phyloP scores from a whole-genome alignment of 2,888 invertebrate species.

The Deilephila porcellus region DNA sequence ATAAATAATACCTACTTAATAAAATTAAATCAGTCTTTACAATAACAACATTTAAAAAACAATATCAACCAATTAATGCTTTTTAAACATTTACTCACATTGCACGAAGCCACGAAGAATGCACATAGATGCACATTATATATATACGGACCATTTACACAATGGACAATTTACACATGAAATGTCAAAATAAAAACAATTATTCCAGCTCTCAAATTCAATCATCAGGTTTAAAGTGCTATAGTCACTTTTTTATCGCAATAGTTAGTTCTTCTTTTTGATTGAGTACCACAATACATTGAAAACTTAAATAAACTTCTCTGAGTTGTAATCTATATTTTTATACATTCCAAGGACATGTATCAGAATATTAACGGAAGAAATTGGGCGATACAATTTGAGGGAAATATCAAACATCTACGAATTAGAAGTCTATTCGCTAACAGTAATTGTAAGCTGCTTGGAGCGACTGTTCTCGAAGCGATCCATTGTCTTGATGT shows the following conservation, averaged over 20 bases:
- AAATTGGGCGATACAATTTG: no score
- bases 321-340: background rate
- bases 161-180: background rate
- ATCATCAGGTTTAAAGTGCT: background rate
- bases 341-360: no score
- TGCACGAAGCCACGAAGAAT: background rate
- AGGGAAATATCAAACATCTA: background rate
- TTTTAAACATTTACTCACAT: background rate
- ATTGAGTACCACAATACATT: background rate
- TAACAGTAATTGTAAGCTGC: constrained; percentile 92
- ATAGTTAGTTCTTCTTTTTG: background rate
- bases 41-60: background rate
- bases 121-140: no score
- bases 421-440: constrained; percentile 80
- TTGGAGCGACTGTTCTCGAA: constrained; percentile 98
- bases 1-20: constrained; percentile 1
- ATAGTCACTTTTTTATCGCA: no score
- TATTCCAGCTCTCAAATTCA: background rate
- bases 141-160: background rate
- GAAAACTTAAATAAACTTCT: background rate
- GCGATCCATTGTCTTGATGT: constrained; percentile 97
- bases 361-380: background rate
- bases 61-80: background rate
- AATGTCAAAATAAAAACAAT: background rate
- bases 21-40: constrained; percentile 9